Percentiles rank a stretch among this genome's conserved stretches.
Evolutionary conservation across 2,888 invertebrate genomes (phyloP).

Genomic region (Plemyria rubiginata): DNA sequence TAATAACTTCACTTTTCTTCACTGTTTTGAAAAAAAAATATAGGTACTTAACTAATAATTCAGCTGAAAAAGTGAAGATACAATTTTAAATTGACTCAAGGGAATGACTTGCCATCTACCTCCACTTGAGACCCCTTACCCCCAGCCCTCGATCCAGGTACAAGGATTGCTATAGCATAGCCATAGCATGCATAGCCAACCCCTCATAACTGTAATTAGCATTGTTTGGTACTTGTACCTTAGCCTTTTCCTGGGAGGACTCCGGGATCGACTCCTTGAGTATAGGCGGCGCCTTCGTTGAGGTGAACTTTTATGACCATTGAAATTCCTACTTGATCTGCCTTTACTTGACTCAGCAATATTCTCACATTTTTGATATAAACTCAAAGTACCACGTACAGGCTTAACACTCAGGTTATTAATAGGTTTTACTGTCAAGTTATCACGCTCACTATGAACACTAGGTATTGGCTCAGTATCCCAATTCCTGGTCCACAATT

Average conservation of each 20-base stretch:
- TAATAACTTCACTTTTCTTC: too few relatives aligned
- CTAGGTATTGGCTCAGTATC: constrained; percentile 96
- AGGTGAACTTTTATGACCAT: constrained; percentile 64
- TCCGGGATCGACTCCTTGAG: constrained; percentile 75
- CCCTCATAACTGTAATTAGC: background rate
- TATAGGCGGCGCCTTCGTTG: constrained; percentile 67
- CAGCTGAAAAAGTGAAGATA: too few relatives aligned
- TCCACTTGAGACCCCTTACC: too few relatives aligned
- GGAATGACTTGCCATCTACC: too few relatives aligned
- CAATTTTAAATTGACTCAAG: too few relatives aligned
- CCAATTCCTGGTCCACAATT: constrained; percentile 97
- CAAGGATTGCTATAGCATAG: too few relatives aligned
- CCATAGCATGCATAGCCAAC: too few relatives aligned
- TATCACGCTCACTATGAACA: constrained; percentile 91
- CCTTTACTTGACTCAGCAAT: constrained; percentile 56
- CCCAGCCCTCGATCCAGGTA: too few relatives aligned
- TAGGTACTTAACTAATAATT: too few relatives aligned
- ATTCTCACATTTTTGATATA: constrained; percentile 84
- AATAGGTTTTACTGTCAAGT: constrained; percentile 87
- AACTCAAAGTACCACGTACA: constrained; percentile 83
- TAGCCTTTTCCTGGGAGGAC: constrained; percentile 79
- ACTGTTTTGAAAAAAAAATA: too few relatives aligned
- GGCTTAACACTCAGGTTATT: constrained; percentile 87
- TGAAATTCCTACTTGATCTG: constrained; percentile 55
- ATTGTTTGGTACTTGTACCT: constrained; percentile 59